Conservation (phyloP, 2,888 invertebrate genomes). For the Poecilus cupreus region DNA sequence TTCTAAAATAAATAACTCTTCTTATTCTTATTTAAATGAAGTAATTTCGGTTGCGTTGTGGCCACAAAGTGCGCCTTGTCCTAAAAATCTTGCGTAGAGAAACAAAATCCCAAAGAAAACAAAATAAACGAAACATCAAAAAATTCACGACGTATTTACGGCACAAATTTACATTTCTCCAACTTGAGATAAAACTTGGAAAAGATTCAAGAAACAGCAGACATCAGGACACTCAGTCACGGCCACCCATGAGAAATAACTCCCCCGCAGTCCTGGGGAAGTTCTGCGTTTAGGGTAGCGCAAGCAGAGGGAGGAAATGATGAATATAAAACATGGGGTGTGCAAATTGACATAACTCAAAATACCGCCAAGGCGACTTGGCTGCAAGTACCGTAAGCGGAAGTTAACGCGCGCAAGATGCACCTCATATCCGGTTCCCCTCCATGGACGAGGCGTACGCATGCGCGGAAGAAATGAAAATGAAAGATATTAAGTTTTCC, state of each 20-base stretch:
- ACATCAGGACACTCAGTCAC: constrained; percentile 10
- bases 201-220: constrained; percentile 11
- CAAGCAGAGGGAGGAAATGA: constrained; percentile 45
- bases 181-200: constrained; percentile 16
- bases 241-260: constrained; percentile 49
- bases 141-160: constrained; percentile 42
- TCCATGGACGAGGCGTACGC: neutral
- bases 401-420: constrained; percentile 58
- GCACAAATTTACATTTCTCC: constrained; percentile 50
- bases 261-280: constrained; percentile 5
- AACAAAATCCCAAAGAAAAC: neutral
- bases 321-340: constrained; percentile 67
- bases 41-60: no score
- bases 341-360: constrained; percentile 67
- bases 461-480: neutral
- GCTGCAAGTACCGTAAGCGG: constrained; percentile 39
- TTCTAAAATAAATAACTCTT: no score
- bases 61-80: no score
- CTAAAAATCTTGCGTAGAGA: no score
- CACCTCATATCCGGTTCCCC: constrained; percentile 51
- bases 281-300: neutral
- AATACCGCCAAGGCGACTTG: constrained; percentile 41
- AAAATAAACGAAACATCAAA: neutral
- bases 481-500: neutral
- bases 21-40: no score